Evolutionary conservation across 2,888 invertebrate genomes (phyloP).

Genomic region (Tachina fera): DNA sequence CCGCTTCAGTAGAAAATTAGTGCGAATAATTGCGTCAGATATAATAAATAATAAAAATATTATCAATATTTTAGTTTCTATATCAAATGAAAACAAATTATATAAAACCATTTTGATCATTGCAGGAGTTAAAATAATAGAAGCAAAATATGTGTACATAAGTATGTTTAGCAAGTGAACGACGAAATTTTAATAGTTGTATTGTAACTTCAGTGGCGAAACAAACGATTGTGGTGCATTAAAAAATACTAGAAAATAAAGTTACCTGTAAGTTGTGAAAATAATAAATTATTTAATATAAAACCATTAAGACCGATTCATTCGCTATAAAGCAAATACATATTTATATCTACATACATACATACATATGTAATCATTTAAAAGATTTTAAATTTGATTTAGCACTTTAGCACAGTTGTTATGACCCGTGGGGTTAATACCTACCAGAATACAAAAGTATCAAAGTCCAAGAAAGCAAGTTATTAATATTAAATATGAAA

Average conservation of each 20-base stretch:
- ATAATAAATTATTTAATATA: neutral
- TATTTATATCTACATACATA: neutral
- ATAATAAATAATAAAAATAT: neutral
- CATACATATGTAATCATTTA: neutral
- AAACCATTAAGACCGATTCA: no score
- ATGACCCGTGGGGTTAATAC: neutral
- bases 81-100: neutral
- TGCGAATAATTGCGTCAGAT: neutral
- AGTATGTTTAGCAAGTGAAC: neutral
- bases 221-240: constrained; percentile 2
- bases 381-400: neutral
- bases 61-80: neutral
- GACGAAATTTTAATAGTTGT: neutral
- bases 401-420: neutral
- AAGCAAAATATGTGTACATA: neutral
- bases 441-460: neutral
- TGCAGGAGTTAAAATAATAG: neutral
- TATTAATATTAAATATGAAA: neutral
- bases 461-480: constrained; percentile 33
- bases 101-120: no score
- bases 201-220: neutral
- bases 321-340: neutral
- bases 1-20: neutral
- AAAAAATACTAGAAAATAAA: constrained; percentile 46
- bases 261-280: constrained; percentile 44